A percentile compares a stretch with the other conserved stretches of the same genome.
These are phyloP conservation scores for Neogobius melanostomus DNA, from an alignment of 2,113 vertebrate species.

Conservation along the genomic window DNA sequence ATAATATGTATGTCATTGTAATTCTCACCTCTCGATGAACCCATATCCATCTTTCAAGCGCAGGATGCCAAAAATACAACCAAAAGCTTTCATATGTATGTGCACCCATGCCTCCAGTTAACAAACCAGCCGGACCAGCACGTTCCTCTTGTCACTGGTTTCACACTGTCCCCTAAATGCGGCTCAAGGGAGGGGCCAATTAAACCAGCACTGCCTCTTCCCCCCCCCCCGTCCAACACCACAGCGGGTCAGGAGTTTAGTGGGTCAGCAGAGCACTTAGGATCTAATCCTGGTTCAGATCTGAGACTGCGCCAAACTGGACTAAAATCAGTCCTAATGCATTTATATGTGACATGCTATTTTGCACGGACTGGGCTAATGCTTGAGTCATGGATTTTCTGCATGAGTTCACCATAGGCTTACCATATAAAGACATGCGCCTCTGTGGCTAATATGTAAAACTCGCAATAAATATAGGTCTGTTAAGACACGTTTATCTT, in stretches of 20 bases:
- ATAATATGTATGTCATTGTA: background rate
- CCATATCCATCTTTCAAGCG: slow-evolving; percentile 54
- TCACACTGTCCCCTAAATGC: slow-evolving; percentile 57
- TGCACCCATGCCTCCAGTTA: slow-evolving; percentile 59
- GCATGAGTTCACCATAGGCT: background rate
- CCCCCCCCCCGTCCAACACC: slow-evolving; percentile 9
- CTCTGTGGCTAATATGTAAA: background rate
- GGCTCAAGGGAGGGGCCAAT: slow-evolving; percentile 62
- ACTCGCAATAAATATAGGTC: background rate
- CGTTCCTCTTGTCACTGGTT: slow-evolving; percentile 71
- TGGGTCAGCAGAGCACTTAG: slow-evolving; percentile 66
- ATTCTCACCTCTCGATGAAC: slow-evolving; percentile 77
- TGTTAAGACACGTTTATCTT: too few species aligned
- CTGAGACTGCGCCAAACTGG: slow-evolving; percentile 35
- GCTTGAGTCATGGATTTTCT: slow-evolving; percentile 7
- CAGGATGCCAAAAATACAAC: slow-evolving; percentile 54
- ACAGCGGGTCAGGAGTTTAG: slow-evolving; percentile 78
- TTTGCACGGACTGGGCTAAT: slow-evolving; percentile 1
- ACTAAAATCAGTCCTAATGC: slow-evolving; percentile 1
- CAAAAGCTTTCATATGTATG: slow-evolving; percentile 48
- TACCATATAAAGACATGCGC: background rate
- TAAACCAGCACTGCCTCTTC: slow-evolving; percentile 70
- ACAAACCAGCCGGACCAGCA: slow-evolving; percentile 66
- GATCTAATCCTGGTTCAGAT: slow-evolving; percentile 49
- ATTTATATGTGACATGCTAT: background rate